Evolutionary conservation across 1,140 invertebrate species (phyloP).

Genomic region (Brachionus paranguensis): DNA sequence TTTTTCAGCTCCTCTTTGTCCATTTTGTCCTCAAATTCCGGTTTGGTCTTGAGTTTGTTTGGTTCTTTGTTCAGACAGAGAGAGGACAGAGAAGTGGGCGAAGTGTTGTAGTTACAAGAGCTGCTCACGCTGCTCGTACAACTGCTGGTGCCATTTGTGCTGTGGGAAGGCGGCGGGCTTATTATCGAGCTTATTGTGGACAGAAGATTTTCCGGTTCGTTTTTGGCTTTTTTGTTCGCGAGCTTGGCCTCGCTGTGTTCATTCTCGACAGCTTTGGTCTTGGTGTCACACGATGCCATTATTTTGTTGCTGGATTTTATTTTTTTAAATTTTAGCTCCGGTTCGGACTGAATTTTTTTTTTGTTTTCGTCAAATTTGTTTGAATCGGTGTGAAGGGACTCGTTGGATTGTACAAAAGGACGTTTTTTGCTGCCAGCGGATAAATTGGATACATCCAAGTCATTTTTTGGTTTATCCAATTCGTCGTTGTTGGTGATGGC

Average conservation of each 20-base stretch:
- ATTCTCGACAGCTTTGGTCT: background rate
- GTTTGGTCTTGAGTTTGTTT: background rate
- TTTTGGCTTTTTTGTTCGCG: background rate
- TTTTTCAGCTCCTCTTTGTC: background rate
- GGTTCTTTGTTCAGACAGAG: background rate
- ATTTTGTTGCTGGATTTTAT: background rate
- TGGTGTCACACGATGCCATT: background rate
- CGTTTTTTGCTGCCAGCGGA: background rate
- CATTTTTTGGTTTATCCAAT: slow-evolving; percentile 5
- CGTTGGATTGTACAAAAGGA: slow-evolving; percentile 18
- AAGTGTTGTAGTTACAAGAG: slow-evolving; percentile 3
- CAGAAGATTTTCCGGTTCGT: background rate
- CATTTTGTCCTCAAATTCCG: background rate
- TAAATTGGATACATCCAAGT: background rate
- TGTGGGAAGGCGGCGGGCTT: background rate
- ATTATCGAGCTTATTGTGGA: background rate
- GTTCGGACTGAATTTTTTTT: background rate
- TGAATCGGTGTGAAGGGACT: background rate
- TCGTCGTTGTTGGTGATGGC: slow-evolving; percentile 10
- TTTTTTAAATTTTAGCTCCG: slow-evolving; percentile 7
- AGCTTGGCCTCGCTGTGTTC: background rate
- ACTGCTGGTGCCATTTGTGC: slow-evolving; percentile 17
- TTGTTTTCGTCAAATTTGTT: slow-evolving; percentile 21
- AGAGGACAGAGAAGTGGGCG: background rate
- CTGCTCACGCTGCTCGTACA: background rate